These are phyloP conservation scores for Misgurnus anguillicaudatus DNA, from an alignment of 2,113 vertebrate genomes.

Conservation along the genomic window DNA sequence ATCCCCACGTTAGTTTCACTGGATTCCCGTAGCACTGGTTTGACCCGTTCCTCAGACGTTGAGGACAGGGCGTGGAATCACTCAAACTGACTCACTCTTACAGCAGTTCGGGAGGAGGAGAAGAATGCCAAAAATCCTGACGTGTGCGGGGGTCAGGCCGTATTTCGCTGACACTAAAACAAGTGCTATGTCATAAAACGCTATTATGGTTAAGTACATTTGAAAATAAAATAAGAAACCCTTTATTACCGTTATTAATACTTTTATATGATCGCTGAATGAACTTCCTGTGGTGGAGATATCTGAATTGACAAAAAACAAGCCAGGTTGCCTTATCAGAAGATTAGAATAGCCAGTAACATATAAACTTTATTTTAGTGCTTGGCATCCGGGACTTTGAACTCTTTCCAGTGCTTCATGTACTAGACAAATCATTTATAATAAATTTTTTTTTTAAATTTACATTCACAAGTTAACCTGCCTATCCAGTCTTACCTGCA, in stretches of 20 bases:
- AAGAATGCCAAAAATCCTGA: slow-evolving; percentile 60
- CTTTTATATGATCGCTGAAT: neutral
- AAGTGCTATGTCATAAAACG: neutral
- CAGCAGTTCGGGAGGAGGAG: slow-evolving; percentile 27
- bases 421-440: too few relatives aligned
- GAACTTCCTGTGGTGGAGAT: neutral
- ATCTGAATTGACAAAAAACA: neutral
- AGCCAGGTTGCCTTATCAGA: neutral
- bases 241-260: too few relatives aligned
- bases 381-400: too few relatives aligned
- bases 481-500: too few relatives aligned
- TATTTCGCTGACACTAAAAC: neutral
- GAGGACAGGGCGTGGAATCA: slow-evolving; percentile 46
- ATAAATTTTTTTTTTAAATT: too few relatives aligned
- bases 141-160: neutral
- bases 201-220: neutral
- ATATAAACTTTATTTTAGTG: too few relatives aligned
- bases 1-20: slow-evolving; percentile 38
- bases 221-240: neutral
- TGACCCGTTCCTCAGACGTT: slow-evolving; percentile 65
- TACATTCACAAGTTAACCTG: too few relatives aligned
- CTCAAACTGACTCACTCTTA: slow-evolving; percentile 31
- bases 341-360: neutral
- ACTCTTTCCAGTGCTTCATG: too few relatives aligned
- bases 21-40: slow-evolving; percentile 64